These are phyloP conservation scores for Phenganax subtilis DNA, from an alignment of 92 coral and sea anemone genomes.

Conservation along the genomic window DNA sequence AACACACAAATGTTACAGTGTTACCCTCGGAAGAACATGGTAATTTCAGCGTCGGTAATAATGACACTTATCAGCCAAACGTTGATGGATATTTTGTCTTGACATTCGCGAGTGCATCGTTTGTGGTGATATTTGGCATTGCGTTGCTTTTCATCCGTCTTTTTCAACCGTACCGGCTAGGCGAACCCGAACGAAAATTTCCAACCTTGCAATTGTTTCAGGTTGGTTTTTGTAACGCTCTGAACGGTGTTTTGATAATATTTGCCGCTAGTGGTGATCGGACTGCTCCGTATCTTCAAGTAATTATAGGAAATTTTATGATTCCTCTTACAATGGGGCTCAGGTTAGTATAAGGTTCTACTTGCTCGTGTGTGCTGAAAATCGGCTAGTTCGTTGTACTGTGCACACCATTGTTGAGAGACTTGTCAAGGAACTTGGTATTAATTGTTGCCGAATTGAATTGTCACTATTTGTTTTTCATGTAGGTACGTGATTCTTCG, in stretches of 20 bases:
- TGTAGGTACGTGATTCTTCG: constrained; percentile 35
- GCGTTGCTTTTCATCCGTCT: constrained; percentile 18
- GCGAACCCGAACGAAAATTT: constrained; percentile 60
- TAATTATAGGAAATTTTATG: constrained; percentile 68
- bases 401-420: no score
- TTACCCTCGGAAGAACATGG: not conserved
- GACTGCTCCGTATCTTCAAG: constrained; percentile 89
- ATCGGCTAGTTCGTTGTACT: no score
- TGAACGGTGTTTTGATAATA: constrained; percentile 64
- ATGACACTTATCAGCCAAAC: not conserved
- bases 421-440: no score
- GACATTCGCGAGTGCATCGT: constrained; percentile 58
- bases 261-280: constrained; percentile 70
- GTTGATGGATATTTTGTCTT: constrained; percentile 74
- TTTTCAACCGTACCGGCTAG: constrained; percentile 49
- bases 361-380: no score
- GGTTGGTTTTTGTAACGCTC: constrained; percentile 67
- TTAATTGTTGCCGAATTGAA: no score
- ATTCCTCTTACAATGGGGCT: constrained; percentile 63
- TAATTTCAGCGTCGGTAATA: not conserved
- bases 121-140: constrained; percentile 67
- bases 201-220: constrained; percentile 57
- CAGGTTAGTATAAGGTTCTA: constrained; percentile 49
- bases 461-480: no score
- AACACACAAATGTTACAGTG: constrained; percentile 7